Percentiles rank a stretch among this genome's conserved stretches.
Evolutionary conservation across 2,888 invertebrate genomes (phyloP).

Genomic region (Electrophaes corylata): DNA sequence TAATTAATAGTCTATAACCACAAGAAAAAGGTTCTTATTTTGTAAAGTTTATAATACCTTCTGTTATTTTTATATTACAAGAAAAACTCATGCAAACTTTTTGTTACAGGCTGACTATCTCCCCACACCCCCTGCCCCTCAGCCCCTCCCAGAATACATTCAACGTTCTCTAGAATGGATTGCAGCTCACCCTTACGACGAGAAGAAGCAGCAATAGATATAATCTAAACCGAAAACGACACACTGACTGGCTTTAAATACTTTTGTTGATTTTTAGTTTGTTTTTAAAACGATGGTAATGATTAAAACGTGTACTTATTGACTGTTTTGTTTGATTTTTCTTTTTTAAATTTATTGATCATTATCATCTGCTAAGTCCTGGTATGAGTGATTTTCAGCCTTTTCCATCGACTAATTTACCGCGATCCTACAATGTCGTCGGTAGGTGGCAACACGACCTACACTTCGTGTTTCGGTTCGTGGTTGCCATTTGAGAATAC

Average conservation of each 20-base stretch:
- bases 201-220: conserved; percentile 43
- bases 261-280: conserved; percentile 44
- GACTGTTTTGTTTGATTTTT: conserved; percentile 21
- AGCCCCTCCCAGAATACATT: conserved; percentile 77
- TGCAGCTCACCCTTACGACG: conserved; percentile 68
- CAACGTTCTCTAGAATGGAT: conserved; percentile 71
- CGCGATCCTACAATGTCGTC: too few relatives aligned
- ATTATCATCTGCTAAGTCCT: background rate
- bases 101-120: conserved; percentile 57
- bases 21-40: background rate
- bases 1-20: too few relatives aligned
- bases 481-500: too few relatives aligned
- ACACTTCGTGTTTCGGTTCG: too few relatives aligned
- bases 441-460: too few relatives aligned
- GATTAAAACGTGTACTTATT: conserved; percentile 38
- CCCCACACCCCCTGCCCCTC: conserved; percentile 63
- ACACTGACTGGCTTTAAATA: conserved; percentile 46
- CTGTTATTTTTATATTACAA: background rate
- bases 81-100: too few relatives aligned
- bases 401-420: too few relatives aligned
- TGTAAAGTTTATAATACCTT: background rate
- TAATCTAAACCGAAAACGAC: conserved; percentile 35
- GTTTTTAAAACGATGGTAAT: conserved; percentile 47
- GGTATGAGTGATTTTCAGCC: too few relatives aligned
- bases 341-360: background rate